Conservation (phyloP, 2,888 invertebrate genomes). For the Merodon equestris region DNA sequence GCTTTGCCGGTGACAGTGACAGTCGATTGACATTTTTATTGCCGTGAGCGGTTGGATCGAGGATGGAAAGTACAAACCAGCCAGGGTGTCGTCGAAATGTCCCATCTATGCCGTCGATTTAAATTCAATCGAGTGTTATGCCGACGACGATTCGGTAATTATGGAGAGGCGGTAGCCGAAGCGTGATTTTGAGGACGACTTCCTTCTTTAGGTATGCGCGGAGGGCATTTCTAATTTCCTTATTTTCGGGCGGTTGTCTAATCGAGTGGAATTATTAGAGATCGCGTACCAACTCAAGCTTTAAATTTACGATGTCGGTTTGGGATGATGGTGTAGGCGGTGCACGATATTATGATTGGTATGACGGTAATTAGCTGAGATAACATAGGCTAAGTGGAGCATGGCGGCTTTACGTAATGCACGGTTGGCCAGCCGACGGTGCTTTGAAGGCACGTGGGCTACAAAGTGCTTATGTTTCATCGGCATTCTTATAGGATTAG, state of each 20-base stretch:
- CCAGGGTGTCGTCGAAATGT: constrained; percentile 48
- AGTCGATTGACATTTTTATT: constrained; percentile 60
- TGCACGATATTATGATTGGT: too few relatives aligned
- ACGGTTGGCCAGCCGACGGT: too few relatives aligned
- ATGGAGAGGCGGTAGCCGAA: constrained; percentile 23
- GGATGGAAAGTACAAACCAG: constrained; percentile 30
- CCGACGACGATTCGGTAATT: constrained; percentile 58
- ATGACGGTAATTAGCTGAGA: not conserved
- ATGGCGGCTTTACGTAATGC: too few relatives aligned
- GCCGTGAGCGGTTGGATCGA: constrained; percentile 17
- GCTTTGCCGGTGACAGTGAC: constrained; percentile 44
- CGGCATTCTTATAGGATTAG: too few relatives aligned
- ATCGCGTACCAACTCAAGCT: constrained; percentile 30
- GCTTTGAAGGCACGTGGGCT: too few relatives aligned
- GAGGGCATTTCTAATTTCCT: constrained; percentile 41
- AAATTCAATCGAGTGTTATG: constrained; percentile 67
- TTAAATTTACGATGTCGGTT: constrained; percentile 43
- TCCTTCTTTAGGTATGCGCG: constrained; percentile 20
- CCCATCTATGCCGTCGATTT: constrained; percentile 48
- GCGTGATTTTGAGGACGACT: constrained; percentile 20
- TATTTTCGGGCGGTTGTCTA: constrained; percentile 46
- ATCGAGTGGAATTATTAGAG: constrained; percentile 63
- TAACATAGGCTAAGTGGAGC: too few relatives aligned
- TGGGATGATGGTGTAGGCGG: not conserved
- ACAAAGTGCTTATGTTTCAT: too few relatives aligned